Conservation (phyloP, 2,888 invertebrate genomes). For the Hoplodrina blanda region DNA sequence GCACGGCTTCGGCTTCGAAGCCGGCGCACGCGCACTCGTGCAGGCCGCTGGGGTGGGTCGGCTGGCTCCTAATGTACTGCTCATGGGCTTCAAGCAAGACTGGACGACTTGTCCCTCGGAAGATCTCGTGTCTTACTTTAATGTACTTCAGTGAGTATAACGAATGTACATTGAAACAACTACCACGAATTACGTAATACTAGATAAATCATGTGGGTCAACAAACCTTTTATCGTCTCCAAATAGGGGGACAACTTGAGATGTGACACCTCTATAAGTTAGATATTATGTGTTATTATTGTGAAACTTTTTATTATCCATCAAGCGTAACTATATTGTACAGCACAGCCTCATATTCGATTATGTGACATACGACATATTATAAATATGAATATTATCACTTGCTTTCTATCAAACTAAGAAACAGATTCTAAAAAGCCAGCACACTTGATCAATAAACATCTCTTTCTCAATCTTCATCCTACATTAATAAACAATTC, state of each 20-base stretch:
- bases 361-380: no score
- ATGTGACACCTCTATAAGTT: conserved; percentile 8
- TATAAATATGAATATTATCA: not conserved
- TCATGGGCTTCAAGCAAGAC: conserved; percentile 98
- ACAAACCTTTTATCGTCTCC: conserved; percentile 4
- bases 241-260: not conserved
- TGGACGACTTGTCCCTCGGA: conserved; percentile 94
- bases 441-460: not conserved
- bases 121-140: conserved; percentile 97
- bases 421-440: not conserved
- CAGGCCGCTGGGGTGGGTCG: conserved; percentile 98
- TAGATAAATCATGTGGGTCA: not conserved
- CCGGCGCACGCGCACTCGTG: conserved; percentile 95
- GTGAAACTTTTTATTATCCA: not conserved
- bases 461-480: no score
- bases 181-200: not conserved
- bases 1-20: conserved; percentile 93
- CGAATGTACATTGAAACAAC: no score
- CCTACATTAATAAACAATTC: not conserved
- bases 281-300: not conserved
- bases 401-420: not conserved
- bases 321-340: not conserved
- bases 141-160: conserved; percentile 95
- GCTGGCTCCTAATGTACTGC: conserved; percentile 97
- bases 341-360: not conserved